These are phyloP conservation scores for Salarias fasciatus DNA, from an alignment of 2,797 vertebrate species.

Conservation along the genomic window DNA sequence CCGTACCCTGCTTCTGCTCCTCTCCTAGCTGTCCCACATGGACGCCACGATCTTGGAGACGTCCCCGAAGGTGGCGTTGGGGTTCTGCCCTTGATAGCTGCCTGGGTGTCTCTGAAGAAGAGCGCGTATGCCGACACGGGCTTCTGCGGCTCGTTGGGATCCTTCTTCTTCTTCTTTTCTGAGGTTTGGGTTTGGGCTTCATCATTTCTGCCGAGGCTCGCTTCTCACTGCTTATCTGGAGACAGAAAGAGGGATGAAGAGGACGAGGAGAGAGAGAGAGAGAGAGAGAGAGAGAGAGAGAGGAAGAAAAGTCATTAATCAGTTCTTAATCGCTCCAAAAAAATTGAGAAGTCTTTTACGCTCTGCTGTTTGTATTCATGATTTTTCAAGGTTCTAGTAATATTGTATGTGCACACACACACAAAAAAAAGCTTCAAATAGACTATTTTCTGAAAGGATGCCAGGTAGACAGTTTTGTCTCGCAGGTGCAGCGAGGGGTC, in stretches of 20 bases:
- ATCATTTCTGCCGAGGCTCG: constrained; percentile 92
- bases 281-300: too few species aligned
- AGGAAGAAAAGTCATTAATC: constrained; percentile 47
- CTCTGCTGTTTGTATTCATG: not conserved
- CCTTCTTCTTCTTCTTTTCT: constrained; percentile 99
- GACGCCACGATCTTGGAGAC: constrained; percentile 99
- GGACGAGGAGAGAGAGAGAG: constrained; percentile 28
- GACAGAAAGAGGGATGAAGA: constrained; percentile 28
- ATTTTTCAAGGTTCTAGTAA: too few species aligned
- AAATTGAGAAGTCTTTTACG: too few species aligned
- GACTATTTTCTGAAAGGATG: constrained; percentile 42
- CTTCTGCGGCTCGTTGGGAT: constrained; percentile 97
- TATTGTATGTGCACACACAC: not conserved
- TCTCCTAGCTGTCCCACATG: constrained; percentile 99
- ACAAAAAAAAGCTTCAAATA: constrained; percentile 53
- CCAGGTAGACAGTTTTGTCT: constrained; percentile 34
- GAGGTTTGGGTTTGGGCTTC: constrained; percentile 96
- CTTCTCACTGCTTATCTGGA: constrained; percentile 93
- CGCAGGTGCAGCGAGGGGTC: constrained; percentile 5
- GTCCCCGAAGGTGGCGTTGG: constrained; percentile 96
- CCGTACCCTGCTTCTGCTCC: constrained; percentile 95
- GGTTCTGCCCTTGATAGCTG: constrained; percentile 97
- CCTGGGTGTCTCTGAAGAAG: constrained; percentile 98
- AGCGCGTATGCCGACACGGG: constrained; percentile 97
- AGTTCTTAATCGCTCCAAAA: constrained; percentile 16